A percentile compares a stretch with the other conserved stretches of the same genome.
Conservation (phyloP, 1,140 invertebrate species). For the Andricus grossulariae region DNA sequence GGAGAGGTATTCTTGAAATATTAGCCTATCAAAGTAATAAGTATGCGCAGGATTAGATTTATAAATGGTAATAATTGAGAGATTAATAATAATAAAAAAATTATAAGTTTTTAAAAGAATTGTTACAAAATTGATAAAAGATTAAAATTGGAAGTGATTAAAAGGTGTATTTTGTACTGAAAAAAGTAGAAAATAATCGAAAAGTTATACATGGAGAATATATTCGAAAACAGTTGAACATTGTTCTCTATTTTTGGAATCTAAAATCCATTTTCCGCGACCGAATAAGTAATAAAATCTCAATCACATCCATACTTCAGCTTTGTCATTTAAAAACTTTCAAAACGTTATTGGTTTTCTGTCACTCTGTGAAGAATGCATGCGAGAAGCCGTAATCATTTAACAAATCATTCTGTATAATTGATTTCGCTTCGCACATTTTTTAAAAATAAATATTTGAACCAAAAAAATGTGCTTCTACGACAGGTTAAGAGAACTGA, state of each 20-base stretch:
- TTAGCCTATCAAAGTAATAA: too few relatives aligned
- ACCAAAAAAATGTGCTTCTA: constrained; percentile 32
- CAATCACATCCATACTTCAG: constrained; percentile 1
- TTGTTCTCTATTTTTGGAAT: background rate
- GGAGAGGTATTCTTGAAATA: too few relatives aligned
- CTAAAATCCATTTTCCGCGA: constrained; percentile 8
- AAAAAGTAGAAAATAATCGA: too few relatives aligned
- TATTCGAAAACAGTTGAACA: too few relatives aligned
- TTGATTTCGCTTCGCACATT: constrained; percentile 4
- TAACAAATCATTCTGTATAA: constrained; percentile 32
- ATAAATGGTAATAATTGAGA: too few relatives aligned
- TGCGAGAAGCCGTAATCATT: constrained; percentile 30
- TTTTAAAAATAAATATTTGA: background rate
- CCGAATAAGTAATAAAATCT: background rate
- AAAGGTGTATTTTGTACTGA: too few relatives aligned
- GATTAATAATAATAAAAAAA: too few relatives aligned
- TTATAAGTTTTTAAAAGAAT: too few relatives aligned
- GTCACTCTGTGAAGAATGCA: constrained; percentile 21
- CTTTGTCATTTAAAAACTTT: constrained; percentile 10
- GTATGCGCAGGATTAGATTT: too few relatives aligned
- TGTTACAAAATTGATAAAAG: too few relatives aligned
- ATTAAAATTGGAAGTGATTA: too few relatives aligned
- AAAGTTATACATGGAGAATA: too few relatives aligned
- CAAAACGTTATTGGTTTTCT: constrained; percentile 9
- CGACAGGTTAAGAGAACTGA: constrained; percentile 1